Base-by-base conservation (phyloP, 2,113 vertebrate genomes). In the Psettodes erumei region DNA sequence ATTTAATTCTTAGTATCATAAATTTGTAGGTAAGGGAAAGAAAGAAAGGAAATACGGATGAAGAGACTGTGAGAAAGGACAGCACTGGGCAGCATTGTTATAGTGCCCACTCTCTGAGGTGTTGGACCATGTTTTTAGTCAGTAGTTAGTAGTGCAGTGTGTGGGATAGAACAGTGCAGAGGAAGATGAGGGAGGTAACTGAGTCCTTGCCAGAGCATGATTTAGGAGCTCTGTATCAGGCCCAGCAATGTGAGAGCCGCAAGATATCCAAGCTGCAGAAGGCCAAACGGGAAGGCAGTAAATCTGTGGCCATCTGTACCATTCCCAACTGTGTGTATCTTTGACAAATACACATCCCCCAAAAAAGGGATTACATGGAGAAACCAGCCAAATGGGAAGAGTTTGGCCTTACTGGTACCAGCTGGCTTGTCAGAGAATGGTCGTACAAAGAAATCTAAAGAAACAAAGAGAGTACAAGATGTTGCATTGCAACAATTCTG, bases 301-400 rank as follows among this genome's bases (percentile, higher is more conserved):
- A 93, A 93, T 93, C 90, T 90, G 85, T 53, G 72, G 85, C 91
- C 93, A 92, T 90, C 90, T 93, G 89, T 86, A 90, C 81, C 82
- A 71, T 88, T 90, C 87, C 90, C 75, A 79, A 90, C 90, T 87
- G 82, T 87, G 89, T 90, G 87, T 90, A 84, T 91, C 84, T 88
- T 84, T 91, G 91, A 90, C 90, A 89, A 92, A 91, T 85, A 81
- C 83, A 82, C 79, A 77, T 21, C 37, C 73, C 74, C 76, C 83
- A 72, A 79, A 84, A 85, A 79, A 81, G 71, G 91, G 86, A 91
- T 92, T 89, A 91, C 81, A 77, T 64, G 55, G 66, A 83, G 82
- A 80, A 89, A 83, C 53, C 81, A 72, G 88, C 90, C 91, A 90
- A 91, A 90, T 89, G 79, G 88, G 82, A 87, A 84, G 82, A 85